Evolutionary conservation across 2,113 vertebrate genomes (phyloP).

Genomic region (Bufo gargarizans): DNA sequence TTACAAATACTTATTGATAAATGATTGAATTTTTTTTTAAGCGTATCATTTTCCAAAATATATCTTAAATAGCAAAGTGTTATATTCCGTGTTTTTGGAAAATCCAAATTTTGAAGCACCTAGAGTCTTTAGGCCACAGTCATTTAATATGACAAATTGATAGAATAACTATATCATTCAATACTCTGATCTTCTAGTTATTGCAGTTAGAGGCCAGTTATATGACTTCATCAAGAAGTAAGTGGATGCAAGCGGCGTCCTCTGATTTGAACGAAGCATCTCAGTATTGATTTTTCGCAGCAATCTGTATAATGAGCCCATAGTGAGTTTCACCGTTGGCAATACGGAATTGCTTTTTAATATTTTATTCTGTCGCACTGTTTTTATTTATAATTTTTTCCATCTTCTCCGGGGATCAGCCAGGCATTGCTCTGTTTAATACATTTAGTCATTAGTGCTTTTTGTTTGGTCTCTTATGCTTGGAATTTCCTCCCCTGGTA

Average conservation of each 20-base stretch:
- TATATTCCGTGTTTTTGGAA: background rate
- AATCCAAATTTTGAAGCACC: background rate
- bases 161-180: background rate
- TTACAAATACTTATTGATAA: too few relatives aligned
- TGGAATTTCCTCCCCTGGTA: conserved; percentile 23
- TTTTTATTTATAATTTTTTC: conserved; percentile 26
- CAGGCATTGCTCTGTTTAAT: conserved; percentile 31
- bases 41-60: too few relatives aligned
- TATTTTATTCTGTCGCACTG: conserved; percentile 32
- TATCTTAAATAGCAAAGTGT: background rate
- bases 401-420: conserved; percentile 13
- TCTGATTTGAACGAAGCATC: background rate
- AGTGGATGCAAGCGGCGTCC: background rate
- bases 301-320: conserved; percentile 11
- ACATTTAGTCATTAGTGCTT: conserved; percentile 35
- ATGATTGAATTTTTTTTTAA: too few relatives aligned
- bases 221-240: background rate
- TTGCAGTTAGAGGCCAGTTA: background rate
- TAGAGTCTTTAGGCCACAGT: background rate
- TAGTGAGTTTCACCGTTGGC: background rate
- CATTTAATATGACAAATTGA: background rate
- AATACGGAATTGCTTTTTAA: conserved; percentile 29
- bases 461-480: conserved; percentile 29
- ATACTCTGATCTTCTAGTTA: background rate
- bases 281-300: background rate